Base-by-base conservation (phyloP, 2,888 invertebrate species). In the Aspidiotus rigidus region DNA sequence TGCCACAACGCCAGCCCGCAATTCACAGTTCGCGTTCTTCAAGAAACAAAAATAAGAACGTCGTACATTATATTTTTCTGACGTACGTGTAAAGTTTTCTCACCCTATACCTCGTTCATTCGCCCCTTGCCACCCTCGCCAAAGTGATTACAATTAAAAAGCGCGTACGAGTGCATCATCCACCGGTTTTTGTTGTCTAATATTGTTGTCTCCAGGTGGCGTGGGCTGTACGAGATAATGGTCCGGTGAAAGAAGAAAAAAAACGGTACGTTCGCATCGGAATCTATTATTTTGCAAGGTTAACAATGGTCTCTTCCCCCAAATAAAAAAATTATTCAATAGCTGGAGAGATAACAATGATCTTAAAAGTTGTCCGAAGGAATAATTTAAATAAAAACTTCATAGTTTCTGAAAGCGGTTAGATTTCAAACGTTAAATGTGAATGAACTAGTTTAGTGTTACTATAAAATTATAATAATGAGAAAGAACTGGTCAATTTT, bases 71-170 rank as follows among this genome's bases (percentile, higher is more conserved):
- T 28, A 28, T 28, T 28, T 28, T 28, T 28, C 28, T 28, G 49
- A n/a, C 49, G n/a, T 49, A n/a, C n/a, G 49, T 13, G n/a, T 49
- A 49, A 49, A 13, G n/a, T n/a, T 49, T 49, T 49, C 49, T 49
- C 49, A 49, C 49, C 49, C 49, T 49, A 13, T 28, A 28, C 10
- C n/a, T 49, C n/a, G n/a, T 49, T 49, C 49, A 49, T 49, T 49
- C n/a, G n/a, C 11, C 49, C 10, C 49, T n/a, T n/a, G 10, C 49
- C 49, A n/a, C 49, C 49, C 49, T 49, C 49, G 49, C 49, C 28
- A 49, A n/a, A 49, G 49, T n/a, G 49, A 49, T 49, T 49, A 49
- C 49, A 49, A 49, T 49, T 49, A 49, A 49, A 49, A 49, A 49
- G n/a, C 28, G 49, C 49, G 49, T 49, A 49, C 49, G 1, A 49